Evolutionary conservation across 2,888 invertebrate genomes (phyloP), one percentile per base, ranked within the genome.

Genomic region (Elegia similella): DNA sequence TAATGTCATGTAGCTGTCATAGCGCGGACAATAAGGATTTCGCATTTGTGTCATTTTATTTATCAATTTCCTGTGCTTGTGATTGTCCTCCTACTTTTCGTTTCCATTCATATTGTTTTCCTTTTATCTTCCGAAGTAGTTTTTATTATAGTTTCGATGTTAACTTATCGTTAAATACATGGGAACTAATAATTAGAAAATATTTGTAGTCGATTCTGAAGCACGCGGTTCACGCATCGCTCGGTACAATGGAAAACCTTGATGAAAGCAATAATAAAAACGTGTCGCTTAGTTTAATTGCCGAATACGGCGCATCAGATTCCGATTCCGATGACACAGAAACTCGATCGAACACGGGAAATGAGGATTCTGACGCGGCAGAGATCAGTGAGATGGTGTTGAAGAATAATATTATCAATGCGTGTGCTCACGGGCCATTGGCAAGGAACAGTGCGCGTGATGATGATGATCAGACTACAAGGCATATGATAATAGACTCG

Each of bases 391-490:
- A 89, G 62, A 91, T 92, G 90, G 91, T 92, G 59, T 73, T 90
- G 60, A 91, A 90, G 65, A 90, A 92, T 76, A 92, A 91, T 63
- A 88, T 91, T 55, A 91, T 92, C 65, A 92, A 92, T 63, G 91
- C 92, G 42, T 90, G 90, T 66, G 88, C 89, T 61, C 92, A 92
- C 68, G 91, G 91, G 5, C 91, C 92, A 5, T 61, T 88, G 66
- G 79, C 84, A 56, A 70, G 80, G 57, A 68, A 78, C 52, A 73
- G 65, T 48, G 70, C 59, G 30, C 65, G 70, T 52, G 81, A 81
- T 62, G 86, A 81, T 62, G 86, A 84, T 55, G 80, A 75, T 46
- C 85, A 84, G 62, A 75, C 79, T 15, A 80, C 78, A 6, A 79
- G 86, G 62, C 88, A 88, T 60, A 91, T 91, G 89, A 89, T 91